A percentile compares a stretch with the other conserved stretches of the same genome.
These are phyloP conservation scores for Columba janthina DNA, from an alignment of 2,113 vertebrate genomes.

Conservation along the genomic window DNA sequence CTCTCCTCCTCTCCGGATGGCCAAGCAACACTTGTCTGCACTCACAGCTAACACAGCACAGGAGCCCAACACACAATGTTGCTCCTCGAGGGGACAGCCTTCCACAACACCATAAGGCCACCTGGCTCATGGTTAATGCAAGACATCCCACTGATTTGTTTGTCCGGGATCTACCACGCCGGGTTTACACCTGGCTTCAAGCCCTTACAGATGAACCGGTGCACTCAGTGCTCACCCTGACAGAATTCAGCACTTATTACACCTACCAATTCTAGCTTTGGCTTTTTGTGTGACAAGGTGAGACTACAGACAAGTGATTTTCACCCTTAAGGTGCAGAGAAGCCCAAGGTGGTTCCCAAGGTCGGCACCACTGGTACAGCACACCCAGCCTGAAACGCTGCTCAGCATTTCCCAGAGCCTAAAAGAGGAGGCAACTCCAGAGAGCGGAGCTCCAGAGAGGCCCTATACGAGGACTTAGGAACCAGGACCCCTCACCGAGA, in stretches of 20 bases:
- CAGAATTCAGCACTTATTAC: not conserved
- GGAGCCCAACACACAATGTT: rapidly evolving
- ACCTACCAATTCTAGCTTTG: not conserved
- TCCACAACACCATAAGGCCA: not conserved
- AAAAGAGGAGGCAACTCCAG: not conserved
- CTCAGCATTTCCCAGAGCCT: not conserved
- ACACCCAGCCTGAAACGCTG: not conserved
- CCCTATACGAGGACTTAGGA: not conserved
- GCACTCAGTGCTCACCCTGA: not conserved
- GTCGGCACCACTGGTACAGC: not conserved
- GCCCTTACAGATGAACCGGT: not conserved
- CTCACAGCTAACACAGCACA: not conserved
- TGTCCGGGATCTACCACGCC: not conserved
- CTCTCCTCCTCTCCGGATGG: not conserved
- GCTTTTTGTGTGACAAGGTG: not conserved
- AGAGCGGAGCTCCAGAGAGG: not conserved
- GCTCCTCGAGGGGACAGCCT: not conserved
- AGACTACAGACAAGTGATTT: not conserved
- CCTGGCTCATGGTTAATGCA: not conserved
- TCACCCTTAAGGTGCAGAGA: too few relatives aligned
- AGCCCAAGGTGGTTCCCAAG: not conserved
- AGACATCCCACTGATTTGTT: not conserved
- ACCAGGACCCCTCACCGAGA: not conserved
- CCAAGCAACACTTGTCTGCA: not conserved
- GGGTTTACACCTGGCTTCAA: not conserved